phyloP scores from a whole-genome alignment of 2,113 vertebrate genomes.

The Chaetodon auriga region DNA sequence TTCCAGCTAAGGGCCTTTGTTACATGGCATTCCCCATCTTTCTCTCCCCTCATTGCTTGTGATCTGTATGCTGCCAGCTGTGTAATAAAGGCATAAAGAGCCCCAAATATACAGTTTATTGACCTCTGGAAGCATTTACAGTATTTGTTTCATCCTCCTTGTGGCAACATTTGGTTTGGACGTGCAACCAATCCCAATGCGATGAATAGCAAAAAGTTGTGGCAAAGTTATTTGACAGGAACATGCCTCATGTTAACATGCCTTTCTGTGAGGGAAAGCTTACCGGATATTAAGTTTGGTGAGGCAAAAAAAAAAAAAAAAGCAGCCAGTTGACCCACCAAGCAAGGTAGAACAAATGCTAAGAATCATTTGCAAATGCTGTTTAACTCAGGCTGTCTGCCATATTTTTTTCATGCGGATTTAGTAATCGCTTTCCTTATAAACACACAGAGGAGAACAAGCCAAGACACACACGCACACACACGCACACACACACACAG shows the following conservation, averaged over 20 bases:
- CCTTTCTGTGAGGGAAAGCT: slow-evolving; percentile 25
- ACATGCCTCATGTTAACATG: slow-evolving; percentile 3
- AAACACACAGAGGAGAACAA: slow-evolving; percentile 28
- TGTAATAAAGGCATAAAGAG: neutral
- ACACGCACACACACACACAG: slow-evolving; percentile 13
- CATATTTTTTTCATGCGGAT: slow-evolving; percentile 31
- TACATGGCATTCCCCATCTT: neutral
- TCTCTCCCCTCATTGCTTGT: neutral
- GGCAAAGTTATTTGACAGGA: slow-evolving; percentile 1
- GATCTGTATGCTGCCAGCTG: neutral
- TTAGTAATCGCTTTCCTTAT: slow-evolving; percentile 39
- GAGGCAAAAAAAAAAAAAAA: slow-evolving; percentile 10
- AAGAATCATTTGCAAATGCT: slow-evolving; percentile 46
- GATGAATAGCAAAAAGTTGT: neutral
- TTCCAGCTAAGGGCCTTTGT: neutral
- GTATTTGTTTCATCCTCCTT: neutral
- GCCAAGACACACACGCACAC: slow-evolving; percentile 9
- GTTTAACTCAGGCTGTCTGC: slow-evolving; percentile 28
- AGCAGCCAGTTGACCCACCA: slow-evolving; percentile 2
- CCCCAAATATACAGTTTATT: neutral
- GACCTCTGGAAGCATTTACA: neutral
- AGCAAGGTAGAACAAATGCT: slow-evolving; percentile 40
- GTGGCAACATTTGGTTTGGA: neutral
- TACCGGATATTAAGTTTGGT: slow-evolving; percentile 39
- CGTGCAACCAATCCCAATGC: neutral